Base-by-base conservation (phyloP, 2,113 vertebrate genomes). In the Panthera leo region DNA sequence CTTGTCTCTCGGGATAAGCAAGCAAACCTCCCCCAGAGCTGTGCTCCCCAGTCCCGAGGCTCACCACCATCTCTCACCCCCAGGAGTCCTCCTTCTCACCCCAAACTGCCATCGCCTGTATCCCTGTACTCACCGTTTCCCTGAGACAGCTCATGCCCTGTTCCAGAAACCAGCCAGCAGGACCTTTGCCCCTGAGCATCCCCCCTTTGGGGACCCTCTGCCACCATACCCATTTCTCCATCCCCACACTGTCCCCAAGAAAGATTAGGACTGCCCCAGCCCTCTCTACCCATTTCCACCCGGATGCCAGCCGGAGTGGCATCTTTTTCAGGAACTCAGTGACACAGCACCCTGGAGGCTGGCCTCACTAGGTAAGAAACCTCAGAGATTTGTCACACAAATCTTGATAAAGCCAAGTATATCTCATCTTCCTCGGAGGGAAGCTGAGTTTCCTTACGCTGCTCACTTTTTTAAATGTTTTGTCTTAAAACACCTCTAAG, bases 41-140 rank as follows among this genome's bases (percentile, higher is more conserved):
- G 11, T 14, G 80, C 51, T 31, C 2, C 10, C 31, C 0, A 0
- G 53, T 34, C 39, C 80, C 1, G 13, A 45, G 80, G 23, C 53
- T 73, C 3, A 0, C 14, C 68, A 1, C 36, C 3, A 29, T 39
- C 9, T n/a, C 29, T 61, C 4, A 12, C 2, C 29, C 13, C 12
- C 7, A 13, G 65, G 5, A 82, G 63, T 42, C 79, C 29, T 70
- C 4, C 29, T 61, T 14, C 67, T 84, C 23, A 27, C 21, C 36
- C 29, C 15, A 0, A 9, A 34, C 21, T 8, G 91, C 21, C 4
- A 8, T 71, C 1, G 0, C 31, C 68, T 29, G 31, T 63, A 4
- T 85, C 34, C 51, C 70, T n/a, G 55, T 36, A 67, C 68, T 73
- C 67, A 9, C 14, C 3, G 2, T 67, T 53, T n/a, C 45, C 45